Base-by-base conservation (phyloP, 1,140 invertebrate genomes). In the Leptopilina boulardi region DNA sequence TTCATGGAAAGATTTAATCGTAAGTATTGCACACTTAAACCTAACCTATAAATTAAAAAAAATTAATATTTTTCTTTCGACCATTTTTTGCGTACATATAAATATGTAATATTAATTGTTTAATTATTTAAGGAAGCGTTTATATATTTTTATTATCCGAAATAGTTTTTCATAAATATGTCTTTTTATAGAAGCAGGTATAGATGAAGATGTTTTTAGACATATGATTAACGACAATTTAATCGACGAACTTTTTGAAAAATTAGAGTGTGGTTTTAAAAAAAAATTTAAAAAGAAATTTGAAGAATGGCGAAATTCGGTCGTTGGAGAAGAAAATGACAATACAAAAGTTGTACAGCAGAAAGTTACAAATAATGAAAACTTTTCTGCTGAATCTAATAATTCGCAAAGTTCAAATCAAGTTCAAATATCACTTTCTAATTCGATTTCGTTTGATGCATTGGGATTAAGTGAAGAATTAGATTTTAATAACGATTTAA, bases 11-110 rank as follows among this genome's bases (percentile, higher is more conserved):
- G 47, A 51, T 51, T 51, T n/a, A n/a, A 4, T n/a, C 18, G 47
- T 51, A 51, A 51, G 47, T 51, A n/a, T n/a, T n/a, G n/a, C n/a
- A n/a, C n/a, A n/a, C 15, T 18, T 51, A 18, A 51, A 18, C 47
- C 15, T 51, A 51, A 51, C 47, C 47, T 51, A 51, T 51, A 51
- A 18, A 51, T 51, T 51, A 51, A 18, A 51, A 51, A 51, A 51
- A 51, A 0, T 51, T 51, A 47, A 47, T n/a, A n/a, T n/a, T n/a
- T n/a, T n/a, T n/a, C n/a, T n/a, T n/a, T n/a, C n/a, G n/a, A n/a
- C n/a, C 15, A n/a, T 15, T 15, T 47, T 51, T 51, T n/a, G 6
- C 18, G 18, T 18, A 51, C 18, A 0, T 47, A 15, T 42, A 42
- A 2, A 42, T 2, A 42, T 4, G 13, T 6, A n/a, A n/a, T n/a